A percentile compares a stretch with the other conserved stretches of the same genome.
Conservation (phyloP, 2,797 vertebrate species). For the Acanthurus leucopareius region DNA sequence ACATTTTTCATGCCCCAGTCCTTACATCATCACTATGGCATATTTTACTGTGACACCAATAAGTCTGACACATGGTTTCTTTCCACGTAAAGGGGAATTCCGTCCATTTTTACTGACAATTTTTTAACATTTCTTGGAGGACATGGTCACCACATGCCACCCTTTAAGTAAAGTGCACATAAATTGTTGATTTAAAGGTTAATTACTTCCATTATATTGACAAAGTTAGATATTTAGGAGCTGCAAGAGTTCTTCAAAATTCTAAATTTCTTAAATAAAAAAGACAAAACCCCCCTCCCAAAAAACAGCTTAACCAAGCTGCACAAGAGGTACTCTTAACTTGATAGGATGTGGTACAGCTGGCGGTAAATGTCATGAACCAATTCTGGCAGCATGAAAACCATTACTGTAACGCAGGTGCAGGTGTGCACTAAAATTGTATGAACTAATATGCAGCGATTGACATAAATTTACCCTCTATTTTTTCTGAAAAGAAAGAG, state of each 20-base stretch:
- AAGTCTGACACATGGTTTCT: neutral
- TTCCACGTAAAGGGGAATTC: neutral
- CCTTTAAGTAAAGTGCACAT: neutral
- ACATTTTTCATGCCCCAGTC: neutral
- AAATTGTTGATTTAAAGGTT: no score
- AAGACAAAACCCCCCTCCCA: no score
- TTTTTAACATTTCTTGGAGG: neutral
- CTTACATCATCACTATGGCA: neutral
- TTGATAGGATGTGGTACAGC: neutral
- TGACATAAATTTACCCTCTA: neutral
- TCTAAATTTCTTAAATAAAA: neutral
- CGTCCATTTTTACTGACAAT: neutral
- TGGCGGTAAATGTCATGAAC: neutral
- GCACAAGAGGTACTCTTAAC: neutral
- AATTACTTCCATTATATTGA: no score
- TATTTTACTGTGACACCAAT: no score
- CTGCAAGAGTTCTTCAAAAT: neutral
- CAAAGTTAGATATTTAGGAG: neutral
- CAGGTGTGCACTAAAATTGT: neutral
- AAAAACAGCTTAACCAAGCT: no score
- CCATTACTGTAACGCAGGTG: neutral
- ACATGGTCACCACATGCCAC: neutral
- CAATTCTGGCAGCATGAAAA: neutral
- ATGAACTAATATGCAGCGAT: neutral
- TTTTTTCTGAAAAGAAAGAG: neutral